phyloP scores from a whole-genome alignment of 2,888 invertebrate genomes.

The Drosophila tanythrix region DNA sequence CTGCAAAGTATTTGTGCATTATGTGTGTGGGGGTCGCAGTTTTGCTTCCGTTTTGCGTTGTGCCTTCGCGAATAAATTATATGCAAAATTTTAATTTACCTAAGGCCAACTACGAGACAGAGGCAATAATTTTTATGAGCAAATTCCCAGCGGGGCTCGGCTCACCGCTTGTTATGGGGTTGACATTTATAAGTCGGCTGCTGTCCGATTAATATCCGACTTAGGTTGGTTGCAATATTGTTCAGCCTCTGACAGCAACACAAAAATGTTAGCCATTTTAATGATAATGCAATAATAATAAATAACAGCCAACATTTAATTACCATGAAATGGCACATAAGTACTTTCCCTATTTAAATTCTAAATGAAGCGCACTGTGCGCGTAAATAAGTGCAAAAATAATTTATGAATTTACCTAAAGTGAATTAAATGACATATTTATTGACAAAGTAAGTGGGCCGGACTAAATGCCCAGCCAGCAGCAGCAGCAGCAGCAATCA shows the following conservation, averaged over 20 bases:
- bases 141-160: constrained; percentile 33
- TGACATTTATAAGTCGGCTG: constrained; percentile 48
- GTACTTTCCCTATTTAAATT: not conserved
- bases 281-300: constrained; percentile 18
- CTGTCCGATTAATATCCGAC: constrained; percentile 11
- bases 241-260: constrained; percentile 11
- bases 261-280: constrained; percentile 12
- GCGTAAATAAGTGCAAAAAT: constrained; percentile 1
- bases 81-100: constrained; percentile 72
- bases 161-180: constrained; percentile 19
- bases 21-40: constrained; percentile 2
- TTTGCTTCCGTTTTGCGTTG: constrained; percentile 41
- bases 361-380: not conserved
- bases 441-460: not conserved
- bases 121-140: constrained; percentile 60
- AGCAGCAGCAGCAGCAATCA: constrained; percentile 5
- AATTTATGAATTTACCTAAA: not conserved
- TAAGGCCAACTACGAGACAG: constrained; percentile 44
- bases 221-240: constrained; percentile 35
- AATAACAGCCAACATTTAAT: not conserved
- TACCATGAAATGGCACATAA: not conserved
- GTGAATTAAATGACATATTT: not conserved
- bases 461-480: constrained; percentile 1
- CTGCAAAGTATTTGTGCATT: constrained; percentile 53
- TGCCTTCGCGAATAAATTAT: constrained; percentile 61